A percentile compares a stretch with the other conserved stretches of the same genome.
phyloP scores from a whole-genome alignment of 2,797 vertebrate species.

The Helostoma temminkii region DNA sequence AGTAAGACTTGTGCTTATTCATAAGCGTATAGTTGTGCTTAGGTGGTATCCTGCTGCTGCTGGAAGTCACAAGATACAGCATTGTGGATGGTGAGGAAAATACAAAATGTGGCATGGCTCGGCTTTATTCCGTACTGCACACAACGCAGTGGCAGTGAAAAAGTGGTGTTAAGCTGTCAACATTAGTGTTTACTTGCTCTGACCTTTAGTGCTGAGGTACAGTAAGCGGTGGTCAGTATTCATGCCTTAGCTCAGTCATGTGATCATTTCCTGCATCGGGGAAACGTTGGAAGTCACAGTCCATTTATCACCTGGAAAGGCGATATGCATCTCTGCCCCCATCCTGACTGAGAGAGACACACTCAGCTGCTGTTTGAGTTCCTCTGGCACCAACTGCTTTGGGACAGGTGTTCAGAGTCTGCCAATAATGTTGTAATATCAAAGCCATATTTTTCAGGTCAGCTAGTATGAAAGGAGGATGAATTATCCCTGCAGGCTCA shows the following conservation, averaged over 20 bases:
- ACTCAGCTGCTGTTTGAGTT: slow-evolving; percentile 55
- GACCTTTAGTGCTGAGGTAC: slow-evolving; percentile 62
- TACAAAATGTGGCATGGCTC: slow-evolving; percentile 20
- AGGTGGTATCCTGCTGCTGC: slow-evolving; percentile 28
- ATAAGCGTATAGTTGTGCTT: slow-evolving; percentile 32
- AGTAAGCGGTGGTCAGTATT: slow-evolving; percentile 51
- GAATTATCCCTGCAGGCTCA: slow-evolving; percentile 75
- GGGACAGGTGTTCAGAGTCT: slow-evolving; percentile 67
- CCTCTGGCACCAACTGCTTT: slow-evolving; percentile 52
- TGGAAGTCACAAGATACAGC: slow-evolving; percentile 39
- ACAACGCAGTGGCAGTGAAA: not conserved
- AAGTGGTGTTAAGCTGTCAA: slow-evolving; percentile 53
- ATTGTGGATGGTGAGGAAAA: slow-evolving; percentile 28
- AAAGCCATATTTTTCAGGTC: slow-evolving; percentile 76
- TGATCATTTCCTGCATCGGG: slow-evolving; percentile 42
- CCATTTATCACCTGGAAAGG: slow-evolving; percentile 68
- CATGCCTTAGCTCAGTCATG: slow-evolving; percentile 35
- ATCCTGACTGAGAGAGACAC: slow-evolving; percentile 40
- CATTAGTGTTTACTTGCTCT: slow-evolving; percentile 28
- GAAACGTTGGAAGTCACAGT: slow-evolving; percentile 43
- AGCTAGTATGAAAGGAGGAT: slow-evolving; percentile 70
- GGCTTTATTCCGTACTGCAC: slow-evolving; percentile 20
- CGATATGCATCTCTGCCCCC: slow-evolving; percentile 39
- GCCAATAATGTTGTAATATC: slow-evolving; percentile 74
- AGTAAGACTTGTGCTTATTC: slow-evolving; percentile 51